Evolutionary conservation across 2,113 vertebrate genomes (phyloP), one percentile per base, ranked within the genome.

Genomic region (Salvelinus sp.): DNA sequence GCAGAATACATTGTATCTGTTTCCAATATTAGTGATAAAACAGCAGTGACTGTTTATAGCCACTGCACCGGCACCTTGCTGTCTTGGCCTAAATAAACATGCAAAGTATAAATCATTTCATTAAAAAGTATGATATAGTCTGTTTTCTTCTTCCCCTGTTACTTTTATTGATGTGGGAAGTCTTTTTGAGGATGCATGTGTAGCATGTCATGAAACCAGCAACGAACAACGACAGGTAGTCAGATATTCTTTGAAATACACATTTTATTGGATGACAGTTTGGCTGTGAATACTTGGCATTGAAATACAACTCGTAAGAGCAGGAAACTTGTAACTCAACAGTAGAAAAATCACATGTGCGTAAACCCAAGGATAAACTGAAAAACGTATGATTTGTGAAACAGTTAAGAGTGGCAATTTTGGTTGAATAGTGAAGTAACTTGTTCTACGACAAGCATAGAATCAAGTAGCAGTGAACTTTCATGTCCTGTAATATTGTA

Each of bases 231-330:
- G 9, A 44, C 2, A 72, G 62, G 28, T 16, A 80, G 3, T 57
- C 58, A 4, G 6, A 20, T 33, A 44, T 65, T 47, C 48, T 83
- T 90, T 93, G 78, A 88, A 91, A 93, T 90, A 90, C 83, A 91
- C 76, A 71, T 93, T 93, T 93, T 92, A 91, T 92, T 92, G 79
- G 83, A 75, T 90, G 89, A 91, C 77, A 86, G 73, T 90, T 78
- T 86, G 86, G 84, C 81, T 81, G 86, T 90, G 83, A 85, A 86
- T 87, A 88, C 75, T 82, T 87, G 85, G 86, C 76, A 89, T 86
- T 78, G 74, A 83, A 44, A 90, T 82, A 88, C 87, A 92, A 22
- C 30, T 50, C 76, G 75, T 76, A 74, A 77, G 44, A 88, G 78
- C 80, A 84, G 78, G 69, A 87, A 10, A 44, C 38, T 44, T 44